These are phyloP conservation scores for Periophthalmus magnuspinnatus DNA, from an alignment of 2,797 vertebrate genomes.

Conservation along the genomic window DNA sequence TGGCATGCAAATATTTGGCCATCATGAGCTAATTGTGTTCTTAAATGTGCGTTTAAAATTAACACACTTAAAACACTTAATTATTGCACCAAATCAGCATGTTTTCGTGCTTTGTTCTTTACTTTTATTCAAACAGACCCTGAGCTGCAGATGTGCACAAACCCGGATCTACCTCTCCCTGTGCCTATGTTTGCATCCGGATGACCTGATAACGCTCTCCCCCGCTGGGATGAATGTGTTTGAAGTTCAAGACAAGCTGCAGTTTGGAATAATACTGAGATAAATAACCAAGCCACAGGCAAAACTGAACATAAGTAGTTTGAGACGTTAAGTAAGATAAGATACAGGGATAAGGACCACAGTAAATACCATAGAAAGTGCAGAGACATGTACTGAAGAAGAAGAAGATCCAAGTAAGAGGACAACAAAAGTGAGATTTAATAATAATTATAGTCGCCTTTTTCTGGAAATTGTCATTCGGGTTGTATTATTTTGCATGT, in stretches of 20 bases:
- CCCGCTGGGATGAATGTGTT: slow-evolving; percentile 31
- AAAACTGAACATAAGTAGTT: not conserved
- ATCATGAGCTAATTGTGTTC: too few species aligned
- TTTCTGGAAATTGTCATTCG: too few species aligned
- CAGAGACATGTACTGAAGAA: too few species aligned
- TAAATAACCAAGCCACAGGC: slow-evolving; percentile 23
- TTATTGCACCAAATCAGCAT: slow-evolving; percentile 10
- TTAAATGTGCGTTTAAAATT: not conserved
- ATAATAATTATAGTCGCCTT: not conserved
- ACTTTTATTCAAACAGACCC: not conserved
- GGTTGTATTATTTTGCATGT: too few species aligned
- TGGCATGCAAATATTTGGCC: too few species aligned
- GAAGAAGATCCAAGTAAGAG: not conserved
- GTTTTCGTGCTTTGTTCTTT: not conserved
- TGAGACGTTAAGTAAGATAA: slow-evolving; percentile 5
- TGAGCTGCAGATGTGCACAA: not conserved
- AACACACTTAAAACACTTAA: too few species aligned
- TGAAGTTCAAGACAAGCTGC: slow-evolving; percentile 32
- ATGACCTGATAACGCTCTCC: slow-evolving; percentile 43
- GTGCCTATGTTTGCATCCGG: not conserved
- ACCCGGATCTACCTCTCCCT: slow-evolving; percentile 14
- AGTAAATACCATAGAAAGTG: slow-evolving; percentile 14
- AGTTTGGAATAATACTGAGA: slow-evolving; percentile 31
- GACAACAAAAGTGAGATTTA: not conserved
- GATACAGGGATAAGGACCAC: not conserved